Evolutionary conservation across 2,888 invertebrate genomes (phyloP).

Genomic region (Ophraella communa): DNA sequence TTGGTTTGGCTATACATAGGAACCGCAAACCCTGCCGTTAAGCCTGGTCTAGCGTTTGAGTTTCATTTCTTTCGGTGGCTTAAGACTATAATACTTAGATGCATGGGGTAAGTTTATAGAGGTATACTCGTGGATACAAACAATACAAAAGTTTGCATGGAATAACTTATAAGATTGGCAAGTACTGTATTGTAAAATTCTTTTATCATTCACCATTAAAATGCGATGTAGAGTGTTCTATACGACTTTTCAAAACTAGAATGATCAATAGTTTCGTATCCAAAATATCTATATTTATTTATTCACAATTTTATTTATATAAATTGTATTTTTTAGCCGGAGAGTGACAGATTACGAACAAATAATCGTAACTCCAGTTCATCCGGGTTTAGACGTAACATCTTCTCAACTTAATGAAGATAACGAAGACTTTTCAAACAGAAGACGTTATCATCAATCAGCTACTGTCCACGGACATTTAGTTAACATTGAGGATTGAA

Average conservation of each 20-base stretch:
- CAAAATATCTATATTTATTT: too few relatives aligned
- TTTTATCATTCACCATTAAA: too few relatives aligned
- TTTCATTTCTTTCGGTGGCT: constrained; percentile 83
- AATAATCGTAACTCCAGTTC: constrained; percentile 83
- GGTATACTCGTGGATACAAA: too few relatives aligned
- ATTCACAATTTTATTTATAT: too few relatives aligned
- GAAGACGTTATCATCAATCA: constrained; percentile 92
- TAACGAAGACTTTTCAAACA: constrained; percentile 92
- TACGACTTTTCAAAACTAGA: neutral
- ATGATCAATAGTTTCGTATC: too few relatives aligned
- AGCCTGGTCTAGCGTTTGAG: constrained; percentile 86
- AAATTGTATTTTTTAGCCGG: constrained; percentile 65
- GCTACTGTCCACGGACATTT: constrained; percentile 78
- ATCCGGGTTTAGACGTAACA: constrained; percentile 78
- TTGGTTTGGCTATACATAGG: constrained; percentile 94
- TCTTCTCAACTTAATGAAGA: constrained; percentile 92
- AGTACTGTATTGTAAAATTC: too few relatives aligned
- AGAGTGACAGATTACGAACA: constrained; percentile 84
- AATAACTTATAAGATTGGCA: too few relatives aligned
- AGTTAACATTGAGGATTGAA: constrained; percentile 62
- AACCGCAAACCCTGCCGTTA: constrained; percentile 93
- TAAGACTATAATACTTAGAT: constrained; percentile 72
- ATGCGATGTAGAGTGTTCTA: neutral
- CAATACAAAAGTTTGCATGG: too few relatives aligned
- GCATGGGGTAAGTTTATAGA: constrained; percentile 75